These are phyloP conservation scores for Intellagama lesueurii DNA, from an alignment of 2,797 vertebrate species.

Conservation along the genomic window DNA sequence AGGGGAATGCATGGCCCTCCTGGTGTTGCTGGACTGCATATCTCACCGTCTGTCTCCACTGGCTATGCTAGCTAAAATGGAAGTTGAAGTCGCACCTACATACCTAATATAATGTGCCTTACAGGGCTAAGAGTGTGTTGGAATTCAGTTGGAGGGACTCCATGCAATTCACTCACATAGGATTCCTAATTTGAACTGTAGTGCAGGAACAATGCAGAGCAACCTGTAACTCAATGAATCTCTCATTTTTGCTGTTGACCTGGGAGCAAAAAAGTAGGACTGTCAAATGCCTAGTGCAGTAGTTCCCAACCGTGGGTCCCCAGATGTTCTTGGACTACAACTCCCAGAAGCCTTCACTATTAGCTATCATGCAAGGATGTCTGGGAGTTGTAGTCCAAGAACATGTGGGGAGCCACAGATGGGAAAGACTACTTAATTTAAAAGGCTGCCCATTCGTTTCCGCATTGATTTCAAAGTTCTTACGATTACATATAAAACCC, in stretches of 20 bases:
- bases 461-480: too few relatives aligned
- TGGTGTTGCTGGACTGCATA: not conserved
- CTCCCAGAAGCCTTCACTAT: too few relatives aligned
- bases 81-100: not conserved
- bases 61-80: not conserved
- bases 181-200: not conserved
- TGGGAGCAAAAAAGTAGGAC: not conserved
- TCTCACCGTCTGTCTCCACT: not conserved
- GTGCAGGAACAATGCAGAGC: not conserved
- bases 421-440: too few relatives aligned
- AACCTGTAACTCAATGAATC: not conserved
- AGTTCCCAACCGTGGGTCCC: too few relatives aligned
- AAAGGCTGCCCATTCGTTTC: too few relatives aligned
- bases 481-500: too few relatives aligned
- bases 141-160: not conserved
- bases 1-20: not conserved
- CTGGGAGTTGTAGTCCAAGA: too few relatives aligned
- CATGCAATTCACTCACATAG: not conserved
- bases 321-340: too few relatives aligned
- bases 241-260: not conserved
- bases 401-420: too few relatives aligned
- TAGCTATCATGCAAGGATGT: too few relatives aligned
- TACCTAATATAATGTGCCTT: not conserved
- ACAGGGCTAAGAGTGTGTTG: not conserved
- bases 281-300: not conserved